Evolutionary conservation across 2,888 invertebrate genomes (phyloP), one percentile per base, ranked within the genome.

Genomic region (Amiota mariae): DNA sequence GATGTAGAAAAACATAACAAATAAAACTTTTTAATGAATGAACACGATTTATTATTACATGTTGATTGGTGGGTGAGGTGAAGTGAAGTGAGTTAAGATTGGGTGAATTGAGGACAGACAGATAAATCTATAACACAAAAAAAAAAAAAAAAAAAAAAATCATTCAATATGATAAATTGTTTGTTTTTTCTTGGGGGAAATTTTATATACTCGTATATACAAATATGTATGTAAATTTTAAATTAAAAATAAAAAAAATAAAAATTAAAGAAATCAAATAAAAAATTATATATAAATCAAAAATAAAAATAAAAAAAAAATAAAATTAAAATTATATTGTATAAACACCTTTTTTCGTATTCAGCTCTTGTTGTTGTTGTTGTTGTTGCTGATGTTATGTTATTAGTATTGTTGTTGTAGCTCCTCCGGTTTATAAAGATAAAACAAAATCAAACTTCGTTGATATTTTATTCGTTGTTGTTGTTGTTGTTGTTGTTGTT

Each of bases 301-400:
- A 76, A 54, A 67, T 46, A 64, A 63, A 11, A 56, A 71, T 24
- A 71, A 47, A 18, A 15, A 8, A 67, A 12, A 18, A 46, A 20
- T 61, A 63, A 61, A 49, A 61, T 47, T 71, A 11, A 54, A 66
- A 70, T 59, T 64, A 66, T 57, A 20, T 56, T 51, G 73, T 72
- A 78, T 78, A 76, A 78, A 76, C 78, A 78, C 78, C 78, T 78
- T 78, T 76, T 74, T 74, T 68, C n/a, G n/a, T 56, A 68, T 71
- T 72, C 77, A 77, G 77, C 77, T 77, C 77, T 77, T 74, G 59
- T 59, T 15, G 10, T 15, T 59, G 73, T 18, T 73, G 61, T 48
- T 68, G 72, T 36, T 72, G 70, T 66, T 75, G 76, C 20, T 72
- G 64, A 20, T 8, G 73, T 54, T 71, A n/a, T n/a, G n/a, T n/a